Conservation (phyloP, 2,113 vertebrate species). For the Gallinago paraguaiae region DNA sequence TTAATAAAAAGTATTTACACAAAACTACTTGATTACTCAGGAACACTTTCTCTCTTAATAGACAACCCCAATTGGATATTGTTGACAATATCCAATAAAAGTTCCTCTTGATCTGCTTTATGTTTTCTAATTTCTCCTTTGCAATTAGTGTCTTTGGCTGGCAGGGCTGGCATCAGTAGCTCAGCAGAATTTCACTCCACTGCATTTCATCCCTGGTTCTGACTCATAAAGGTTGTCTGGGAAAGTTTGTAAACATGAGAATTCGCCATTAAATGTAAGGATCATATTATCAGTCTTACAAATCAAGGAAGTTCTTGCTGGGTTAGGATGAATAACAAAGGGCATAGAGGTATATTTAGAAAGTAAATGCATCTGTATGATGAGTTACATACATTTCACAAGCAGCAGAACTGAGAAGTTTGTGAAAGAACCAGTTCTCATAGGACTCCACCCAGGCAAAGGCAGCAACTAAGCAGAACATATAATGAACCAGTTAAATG, state of each 20-base stretch:
- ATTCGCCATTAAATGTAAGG: not conserved
- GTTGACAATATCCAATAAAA: not conserved
- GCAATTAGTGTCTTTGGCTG: not conserved
- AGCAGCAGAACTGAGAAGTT: not conserved
- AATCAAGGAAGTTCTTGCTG: constrained; percentile 18
- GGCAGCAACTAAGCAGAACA: not conserved
- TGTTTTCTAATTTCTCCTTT: not conserved
- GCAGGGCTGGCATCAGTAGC: not conserved
- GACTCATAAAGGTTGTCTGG: constrained; percentile 30
- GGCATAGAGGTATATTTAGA: constrained; percentile 32
- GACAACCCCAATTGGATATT: not conserved
- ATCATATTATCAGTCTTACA: not conserved
- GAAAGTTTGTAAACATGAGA: constrained; percentile 22
- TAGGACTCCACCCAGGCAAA: not conserved
- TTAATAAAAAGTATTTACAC: not conserved
- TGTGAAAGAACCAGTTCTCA: constrained; percentile 44
- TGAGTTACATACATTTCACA: constrained; percentile 1
- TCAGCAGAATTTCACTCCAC: not conserved
- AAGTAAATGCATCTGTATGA: constrained; percentile 1
- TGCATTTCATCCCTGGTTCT: not conserved
- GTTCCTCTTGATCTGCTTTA: not conserved
- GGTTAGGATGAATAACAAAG: constrained; percentile 34
- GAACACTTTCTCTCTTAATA: not conserved
- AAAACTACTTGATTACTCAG: not conserved
- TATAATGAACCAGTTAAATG: not conserved